Conservation (phyloP, 2,888 invertebrate species). For the Minunthozetes semirufus region DNA sequence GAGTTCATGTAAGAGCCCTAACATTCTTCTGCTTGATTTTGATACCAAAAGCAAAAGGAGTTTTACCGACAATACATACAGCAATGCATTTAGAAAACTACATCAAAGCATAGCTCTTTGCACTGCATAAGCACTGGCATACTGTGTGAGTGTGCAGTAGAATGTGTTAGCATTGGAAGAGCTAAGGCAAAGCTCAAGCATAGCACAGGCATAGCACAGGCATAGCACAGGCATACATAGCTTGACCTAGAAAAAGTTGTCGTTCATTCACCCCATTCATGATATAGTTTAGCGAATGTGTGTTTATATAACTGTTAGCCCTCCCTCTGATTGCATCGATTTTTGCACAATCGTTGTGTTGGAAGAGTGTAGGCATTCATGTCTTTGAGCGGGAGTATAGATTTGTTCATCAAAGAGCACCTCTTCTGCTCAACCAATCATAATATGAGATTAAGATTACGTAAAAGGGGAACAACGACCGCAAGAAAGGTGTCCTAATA, state of each 20-base stretch:
- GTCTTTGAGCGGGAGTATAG: conserved; percentile 2
- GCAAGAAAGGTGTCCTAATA: conserved; percentile 8
- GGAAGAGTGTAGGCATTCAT: background rate
- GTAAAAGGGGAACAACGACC: conserved; percentile 27
- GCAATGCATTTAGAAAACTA: no score
- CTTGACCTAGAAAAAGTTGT: conserved; percentile 23
- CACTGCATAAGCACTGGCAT: no score
- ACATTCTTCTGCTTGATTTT: background rate
- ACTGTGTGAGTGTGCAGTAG: no score
- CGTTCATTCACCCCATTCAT: conserved; percentile 27
- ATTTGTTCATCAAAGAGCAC: background rate
- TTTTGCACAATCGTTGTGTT: background rate
- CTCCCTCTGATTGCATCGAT: conserved; percentile 16
- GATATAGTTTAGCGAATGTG: conserved; percentile 17
- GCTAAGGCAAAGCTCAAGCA: no score
- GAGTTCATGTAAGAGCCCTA: background rate
- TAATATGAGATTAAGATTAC: conserved; percentile 13
- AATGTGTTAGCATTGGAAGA: no score
- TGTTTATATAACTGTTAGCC: conserved; percentile 12
- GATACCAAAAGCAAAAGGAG: background rate
- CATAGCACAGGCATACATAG: background rate
- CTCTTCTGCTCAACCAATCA: background rate
- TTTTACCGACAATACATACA: conserved; percentile 12
- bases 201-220: background rate
- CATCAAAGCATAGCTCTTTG: no score